Evolutionary conservation across 2,113 vertebrate species (phyloP).

Genomic region (Sporophila hypoxantha): DNA sequence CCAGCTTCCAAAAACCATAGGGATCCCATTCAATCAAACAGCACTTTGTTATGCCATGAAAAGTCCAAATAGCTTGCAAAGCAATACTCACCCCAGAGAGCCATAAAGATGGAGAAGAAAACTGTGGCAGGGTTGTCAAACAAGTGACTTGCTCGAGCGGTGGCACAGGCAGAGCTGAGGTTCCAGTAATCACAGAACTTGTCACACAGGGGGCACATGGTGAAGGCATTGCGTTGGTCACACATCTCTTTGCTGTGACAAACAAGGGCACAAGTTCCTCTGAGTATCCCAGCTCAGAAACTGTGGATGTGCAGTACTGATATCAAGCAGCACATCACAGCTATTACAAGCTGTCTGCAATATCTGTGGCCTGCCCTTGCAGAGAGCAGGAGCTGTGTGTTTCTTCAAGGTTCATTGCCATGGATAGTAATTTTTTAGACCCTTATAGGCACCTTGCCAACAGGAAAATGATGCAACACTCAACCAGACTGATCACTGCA

Average conservation of each 20-base stretch:
- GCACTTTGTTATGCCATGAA: neutral
- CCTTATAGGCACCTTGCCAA: neutral
- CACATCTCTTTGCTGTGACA: conserved; percentile 90
- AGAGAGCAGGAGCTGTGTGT: neutral
- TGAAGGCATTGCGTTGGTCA: conserved; percentile 84
- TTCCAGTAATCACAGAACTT: conserved; percentile 93
- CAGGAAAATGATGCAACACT: neutral
- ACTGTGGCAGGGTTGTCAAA: conserved; percentile 96
- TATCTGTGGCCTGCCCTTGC: neutral
- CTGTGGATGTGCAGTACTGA: no score
- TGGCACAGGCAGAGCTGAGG: conserved; percentile 89
- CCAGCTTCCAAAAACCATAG: neutral
- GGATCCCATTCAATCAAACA: neutral
- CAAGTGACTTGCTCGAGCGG: conserved; percentile 89
- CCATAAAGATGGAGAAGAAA: conserved; percentile 97
- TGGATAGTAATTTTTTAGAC: neutral
- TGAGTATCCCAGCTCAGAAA: neutral
- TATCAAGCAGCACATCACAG: neutral
- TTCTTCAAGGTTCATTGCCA: neutral
- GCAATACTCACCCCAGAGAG: conserved; percentile 89
- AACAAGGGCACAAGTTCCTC: neutral
- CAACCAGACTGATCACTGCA: neutral
- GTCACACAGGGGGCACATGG: conserved; percentile 97
- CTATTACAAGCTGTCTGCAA: neutral
- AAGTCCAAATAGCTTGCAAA: neutral